These are phyloP conservation scores for Mesoclemmys tuberculata DNA, from an alignment of 2,113 vertebrate species.

Conservation along the genomic window DNA sequence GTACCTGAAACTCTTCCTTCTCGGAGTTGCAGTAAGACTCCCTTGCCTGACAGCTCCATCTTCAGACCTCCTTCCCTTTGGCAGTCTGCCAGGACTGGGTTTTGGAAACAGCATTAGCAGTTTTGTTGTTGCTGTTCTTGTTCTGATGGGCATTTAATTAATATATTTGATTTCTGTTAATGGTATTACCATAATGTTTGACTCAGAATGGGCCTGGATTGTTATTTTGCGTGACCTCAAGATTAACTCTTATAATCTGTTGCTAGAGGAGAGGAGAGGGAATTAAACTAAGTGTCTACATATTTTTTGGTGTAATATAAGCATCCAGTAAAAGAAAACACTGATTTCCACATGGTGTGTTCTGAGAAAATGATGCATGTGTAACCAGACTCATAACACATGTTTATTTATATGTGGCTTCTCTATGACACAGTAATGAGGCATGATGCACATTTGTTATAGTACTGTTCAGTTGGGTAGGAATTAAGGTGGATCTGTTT, in stretches of 20 bases:
- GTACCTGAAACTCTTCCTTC: constrained; percentile 7
- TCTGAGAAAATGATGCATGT: not conserved
- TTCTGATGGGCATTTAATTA: constrained; percentile 59
- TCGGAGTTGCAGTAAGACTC: not conserved
- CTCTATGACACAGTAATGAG: not conserved
- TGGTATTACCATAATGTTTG: not conserved
- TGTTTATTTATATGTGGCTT: not conserved
- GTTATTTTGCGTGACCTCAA: constrained; percentile 29
- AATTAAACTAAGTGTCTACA: not conserved
- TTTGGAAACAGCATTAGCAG: constrained; percentile 51
- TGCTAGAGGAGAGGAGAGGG: not conserved
- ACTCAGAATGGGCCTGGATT: not conserved
- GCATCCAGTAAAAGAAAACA: not conserved
- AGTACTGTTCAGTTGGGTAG: not conserved
- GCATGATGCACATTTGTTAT: not conserved
- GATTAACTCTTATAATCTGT: not conserved
- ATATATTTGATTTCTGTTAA: constrained; percentile 34
- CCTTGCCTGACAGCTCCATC: constrained; percentile 1
- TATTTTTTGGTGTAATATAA: not conserved
- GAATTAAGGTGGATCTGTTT: not conserved
- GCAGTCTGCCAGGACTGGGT: constrained; percentile 15
- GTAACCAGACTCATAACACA: not conserved
- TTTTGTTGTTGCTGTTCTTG: constrained; percentile 5
- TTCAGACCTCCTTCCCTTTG: constrained; percentile 47
- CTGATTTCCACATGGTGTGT: not conserved